Evolutionary conservation across 1,140 invertebrate genomes (phyloP).

Genomic region (Cephus cinctus): DNA sequence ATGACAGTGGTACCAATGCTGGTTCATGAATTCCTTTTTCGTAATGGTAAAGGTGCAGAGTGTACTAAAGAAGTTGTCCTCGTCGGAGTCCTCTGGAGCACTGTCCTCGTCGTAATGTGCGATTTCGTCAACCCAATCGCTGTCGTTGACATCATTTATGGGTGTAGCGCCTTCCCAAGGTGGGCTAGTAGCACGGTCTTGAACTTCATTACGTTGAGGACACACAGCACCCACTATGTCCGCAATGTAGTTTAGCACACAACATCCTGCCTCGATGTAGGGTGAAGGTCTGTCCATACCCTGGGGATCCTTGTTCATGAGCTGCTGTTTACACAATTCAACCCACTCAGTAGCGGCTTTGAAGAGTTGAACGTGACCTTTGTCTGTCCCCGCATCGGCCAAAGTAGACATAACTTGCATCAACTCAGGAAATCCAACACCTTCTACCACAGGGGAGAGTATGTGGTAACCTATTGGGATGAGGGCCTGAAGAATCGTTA

Average conservation of each 20-base stretch:
- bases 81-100: slow-evolving; percentile 90
- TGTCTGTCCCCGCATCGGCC: slow-evolving; percentile 75
- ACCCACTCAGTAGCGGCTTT: slow-evolving; percentile 80
- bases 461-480: slow-evolving; percentile 73
- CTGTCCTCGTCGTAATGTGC: slow-evolving; percentile 89
- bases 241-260: slow-evolving; percentile 73
- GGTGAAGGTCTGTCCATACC: slow-evolving; percentile 48
- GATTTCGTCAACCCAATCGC: slow-evolving; percentile 81
- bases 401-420: slow-evolving; percentile 79
- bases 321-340: slow-evolving; percentile 59
- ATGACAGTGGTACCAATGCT: slow-evolving; percentile 97
- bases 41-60: slow-evolving; percentile 96
- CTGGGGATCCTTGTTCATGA: slow-evolving; percentile 45
- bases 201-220: slow-evolving; percentile 44
- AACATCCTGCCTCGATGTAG: slow-evolving; percentile 75
- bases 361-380: slow-evolving; percentile 78
- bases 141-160: slow-evolving; percentile 70
- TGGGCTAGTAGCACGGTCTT: slow-evolving; percentile 65
- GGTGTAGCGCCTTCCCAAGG: slow-evolving; percentile 79
- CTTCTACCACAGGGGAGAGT: slow-evolving; percentile 65
- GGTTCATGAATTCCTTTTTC: slow-evolving; percentile 98
- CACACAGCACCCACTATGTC: slow-evolving; percentile 67
- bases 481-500: slow-evolving; percentile 72
- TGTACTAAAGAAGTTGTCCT: slow-evolving; percentile 91
- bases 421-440: slow-evolving; percentile 75